A percentile compares a stretch with the other conserved stretches of the same genome.
phyloP scores from a whole-genome alignment of 2,888 invertebrate genomes.

The Didymodactylos carnosus region DNA sequence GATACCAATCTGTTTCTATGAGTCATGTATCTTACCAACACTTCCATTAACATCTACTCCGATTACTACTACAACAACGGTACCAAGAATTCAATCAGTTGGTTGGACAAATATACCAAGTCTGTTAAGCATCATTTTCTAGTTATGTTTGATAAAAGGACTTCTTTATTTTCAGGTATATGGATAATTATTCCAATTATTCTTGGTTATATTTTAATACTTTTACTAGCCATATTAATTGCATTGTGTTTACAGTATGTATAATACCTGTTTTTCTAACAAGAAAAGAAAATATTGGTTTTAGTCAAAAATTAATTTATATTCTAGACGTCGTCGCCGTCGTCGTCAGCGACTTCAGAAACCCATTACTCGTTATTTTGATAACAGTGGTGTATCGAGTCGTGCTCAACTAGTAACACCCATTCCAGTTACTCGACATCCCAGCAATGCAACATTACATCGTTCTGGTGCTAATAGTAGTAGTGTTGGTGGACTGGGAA shows the following conservation, averaged over 20 bases:
- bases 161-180: neutral
- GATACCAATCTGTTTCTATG: neutral
- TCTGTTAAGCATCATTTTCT: neutral
- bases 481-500: neutral
- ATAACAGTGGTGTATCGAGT: neutral
- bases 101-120: neutral
- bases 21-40: neutral
- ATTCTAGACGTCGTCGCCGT: neutral
- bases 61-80: neutral
- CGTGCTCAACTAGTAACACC: neutral
- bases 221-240: neutral
- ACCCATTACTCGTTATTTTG: neutral
- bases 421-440: neutral
- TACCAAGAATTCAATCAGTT: neutral
- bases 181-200: neutral
- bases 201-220: neutral
- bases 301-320: neutral
- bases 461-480: neutral
- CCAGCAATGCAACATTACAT: neutral
- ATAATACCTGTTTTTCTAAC: too few species aligned
- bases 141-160: neutral
- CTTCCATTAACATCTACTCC: neutral
- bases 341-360: neutral
- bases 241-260: neutral
- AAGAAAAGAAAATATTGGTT: neutral